phyloP scores from a whole-genome alignment of 2,797 vertebrate species.

The Esox masquinongy region DNA sequence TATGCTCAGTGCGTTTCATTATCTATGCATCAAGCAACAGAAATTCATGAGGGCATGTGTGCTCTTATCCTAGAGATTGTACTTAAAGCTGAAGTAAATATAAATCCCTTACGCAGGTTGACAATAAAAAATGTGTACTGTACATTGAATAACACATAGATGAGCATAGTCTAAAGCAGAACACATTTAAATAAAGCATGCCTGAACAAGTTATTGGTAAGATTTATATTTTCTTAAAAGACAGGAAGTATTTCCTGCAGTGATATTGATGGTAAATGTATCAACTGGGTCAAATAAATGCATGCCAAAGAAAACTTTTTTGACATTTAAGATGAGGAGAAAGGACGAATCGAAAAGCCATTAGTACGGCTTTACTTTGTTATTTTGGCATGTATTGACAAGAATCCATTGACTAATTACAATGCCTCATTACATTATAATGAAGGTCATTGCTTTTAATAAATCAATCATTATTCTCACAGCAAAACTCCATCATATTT shows the following conservation, averaged over 20 bases:
- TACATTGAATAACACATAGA: not conserved
- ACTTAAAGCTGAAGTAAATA: not conserved
- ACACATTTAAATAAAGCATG: not conserved
- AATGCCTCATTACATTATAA: slow-evolving; percentile 81
- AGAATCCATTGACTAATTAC: slow-evolving; percentile 78
- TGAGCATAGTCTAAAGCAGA: not conserved
- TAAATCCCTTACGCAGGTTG: not conserved
- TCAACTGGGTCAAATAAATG: slow-evolving; percentile 4
- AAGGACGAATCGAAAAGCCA: slow-evolving; percentile 68
- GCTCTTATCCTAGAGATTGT: slow-evolving; percentile 26
- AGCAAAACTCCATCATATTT: slow-evolving; percentile 78
- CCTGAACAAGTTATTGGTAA: not conserved
- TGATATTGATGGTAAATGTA: not conserved
- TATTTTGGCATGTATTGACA: slow-evolving; percentile 79
- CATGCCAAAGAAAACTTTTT: slow-evolving; percentile 50
- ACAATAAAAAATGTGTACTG: not conserved
- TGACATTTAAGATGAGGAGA: slow-evolving; percentile 64
- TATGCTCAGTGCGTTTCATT: slow-evolving; percentile 63
- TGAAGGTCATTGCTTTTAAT: slow-evolving; percentile 80
- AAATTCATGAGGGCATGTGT: slow-evolving; percentile 63
- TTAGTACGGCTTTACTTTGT: slow-evolving; percentile 78
- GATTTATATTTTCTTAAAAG: not conserved
- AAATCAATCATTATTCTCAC: slow-evolving; percentile 82
- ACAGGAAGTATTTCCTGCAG: not conserved
- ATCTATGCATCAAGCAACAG: slow-evolving; percentile 65